These are phyloP conservation scores for Octodon degus DNA, from an alignment of 2,113 vertebrate species.

Conservation along the genomic window DNA sequence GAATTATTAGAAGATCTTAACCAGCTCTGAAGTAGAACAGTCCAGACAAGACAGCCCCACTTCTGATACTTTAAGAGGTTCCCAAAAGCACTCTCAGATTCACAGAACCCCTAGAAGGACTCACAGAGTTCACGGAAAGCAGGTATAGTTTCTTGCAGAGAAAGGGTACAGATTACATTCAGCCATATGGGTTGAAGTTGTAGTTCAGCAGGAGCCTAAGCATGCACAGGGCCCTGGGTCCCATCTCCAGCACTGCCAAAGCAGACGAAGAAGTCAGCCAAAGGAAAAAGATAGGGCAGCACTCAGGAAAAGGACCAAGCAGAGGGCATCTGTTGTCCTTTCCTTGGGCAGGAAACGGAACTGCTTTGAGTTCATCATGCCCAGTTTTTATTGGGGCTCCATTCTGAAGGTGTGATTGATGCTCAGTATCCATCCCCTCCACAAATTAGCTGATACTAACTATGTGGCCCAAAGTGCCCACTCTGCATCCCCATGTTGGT, in stretches of 20 bases:
- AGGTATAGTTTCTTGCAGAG: neutral
- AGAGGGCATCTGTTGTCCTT: neutral
- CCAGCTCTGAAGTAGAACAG: neutral
- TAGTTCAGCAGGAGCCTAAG: neutral
- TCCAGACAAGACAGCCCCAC: neutral
- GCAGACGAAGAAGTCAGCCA: neutral
- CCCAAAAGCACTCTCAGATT: neutral
- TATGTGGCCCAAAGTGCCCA: neutral
- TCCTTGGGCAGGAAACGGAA: neutral
- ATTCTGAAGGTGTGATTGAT: neutral
- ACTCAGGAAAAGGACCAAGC: neutral
- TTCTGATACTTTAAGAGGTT: neutral
- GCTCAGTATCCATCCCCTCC: neutral
- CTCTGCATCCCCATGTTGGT: neutral
- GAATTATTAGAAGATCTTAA: neutral
- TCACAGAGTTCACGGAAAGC: neutral
- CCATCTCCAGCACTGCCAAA: neutral
- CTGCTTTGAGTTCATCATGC: neutral
- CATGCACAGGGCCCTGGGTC: neutral
- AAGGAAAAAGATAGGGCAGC: neutral
- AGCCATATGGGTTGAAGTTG: neutral
- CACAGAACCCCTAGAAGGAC: neutral
- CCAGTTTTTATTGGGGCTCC: neutral
- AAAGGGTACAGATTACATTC: neutral
- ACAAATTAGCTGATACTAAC: neutral